phyloP scores from a whole-genome alignment of 2,888 invertebrate genomes.

The Chorisops tibialis region DNA sequence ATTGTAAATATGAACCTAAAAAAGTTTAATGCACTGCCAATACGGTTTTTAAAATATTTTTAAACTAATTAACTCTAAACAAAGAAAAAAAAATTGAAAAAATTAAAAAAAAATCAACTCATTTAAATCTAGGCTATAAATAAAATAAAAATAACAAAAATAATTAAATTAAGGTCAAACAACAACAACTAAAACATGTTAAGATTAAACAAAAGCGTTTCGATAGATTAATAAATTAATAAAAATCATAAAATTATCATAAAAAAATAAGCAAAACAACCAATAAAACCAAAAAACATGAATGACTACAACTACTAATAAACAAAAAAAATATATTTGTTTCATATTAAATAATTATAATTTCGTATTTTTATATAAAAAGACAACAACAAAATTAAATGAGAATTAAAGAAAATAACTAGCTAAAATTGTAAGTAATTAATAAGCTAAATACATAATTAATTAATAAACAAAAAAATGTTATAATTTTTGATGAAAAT shows the following conservation, averaged over 20 bases:
- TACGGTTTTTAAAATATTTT: conserved; percentile 39
- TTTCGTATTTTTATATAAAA: conserved; percentile 4
- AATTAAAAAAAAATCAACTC: conserved; percentile 12
- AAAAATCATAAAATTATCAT: neutral
- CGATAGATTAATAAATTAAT: neutral
- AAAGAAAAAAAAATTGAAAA: conserved; percentile 10
- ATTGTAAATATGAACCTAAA: conserved; percentile 7
- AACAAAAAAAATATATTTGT: neutral
- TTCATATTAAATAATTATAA: neutral
- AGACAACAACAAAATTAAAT: neutral
- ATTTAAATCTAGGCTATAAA: conserved; percentile 22
- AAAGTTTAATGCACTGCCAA: conserved; percentile 40
- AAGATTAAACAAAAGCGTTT: neutral
- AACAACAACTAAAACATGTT: neutral
- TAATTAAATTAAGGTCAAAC: conserved; percentile 6
- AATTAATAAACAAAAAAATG: too few relatives aligned
- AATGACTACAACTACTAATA: too few relatives aligned
- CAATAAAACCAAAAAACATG: too few relatives aligned
- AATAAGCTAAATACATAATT: neutral
- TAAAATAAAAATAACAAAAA: conserved; percentile 12
- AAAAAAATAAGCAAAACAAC: neutral
- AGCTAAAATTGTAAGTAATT: neutral
- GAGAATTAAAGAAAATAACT: neutral
- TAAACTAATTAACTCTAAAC: conserved; percentile 22
- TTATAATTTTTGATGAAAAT: too few relatives aligned